phyloP scores from a whole-genome alignment of 2,888 invertebrate species.

The Ophion obscuratus region DNA sequence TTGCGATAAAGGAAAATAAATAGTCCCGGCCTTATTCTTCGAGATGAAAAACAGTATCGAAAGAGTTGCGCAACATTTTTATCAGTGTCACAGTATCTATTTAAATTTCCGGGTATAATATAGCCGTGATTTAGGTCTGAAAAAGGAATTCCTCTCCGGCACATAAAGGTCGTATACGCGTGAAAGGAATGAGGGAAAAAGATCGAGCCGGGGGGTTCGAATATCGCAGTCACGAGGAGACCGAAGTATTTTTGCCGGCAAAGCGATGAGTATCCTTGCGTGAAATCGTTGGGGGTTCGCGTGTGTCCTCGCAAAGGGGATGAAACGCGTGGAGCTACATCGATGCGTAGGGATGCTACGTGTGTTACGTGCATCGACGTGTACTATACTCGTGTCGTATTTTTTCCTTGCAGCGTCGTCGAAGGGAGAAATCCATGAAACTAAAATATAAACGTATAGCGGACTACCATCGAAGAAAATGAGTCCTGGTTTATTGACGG shows the following conservation, averaged over 20 bases:
- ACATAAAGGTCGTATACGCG: background rate
- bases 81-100: background rate
- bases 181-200: conserved; percentile 24
- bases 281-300: conserved; percentile 57
- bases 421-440: conserved; percentile 6
- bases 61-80: background rate
- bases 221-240: conserved; percentile 25
- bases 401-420: conserved; percentile 10
- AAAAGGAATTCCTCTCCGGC: background rate
- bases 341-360: conserved; percentile 4
- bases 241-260: conserved; percentile 39
- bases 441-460: conserved; percentile 3
- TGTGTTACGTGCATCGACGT: background rate
- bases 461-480: background rate
- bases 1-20: background rate
- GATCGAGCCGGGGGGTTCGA: conserved; percentile 12
- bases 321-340: conserved; percentile 11
- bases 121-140: background rate
- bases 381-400: background rate
- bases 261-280: conserved; percentile 53
- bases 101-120: background rate
- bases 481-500: background rate
- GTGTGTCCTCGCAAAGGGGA: conserved; percentile 33
- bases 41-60: background rate
- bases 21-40: background rate